Evolutionary conservation across 2,113 vertebrate genomes (phyloP), one percentile per base, ranked within the genome.

Genomic region (Nothocercus nigrocapillus): DNA sequence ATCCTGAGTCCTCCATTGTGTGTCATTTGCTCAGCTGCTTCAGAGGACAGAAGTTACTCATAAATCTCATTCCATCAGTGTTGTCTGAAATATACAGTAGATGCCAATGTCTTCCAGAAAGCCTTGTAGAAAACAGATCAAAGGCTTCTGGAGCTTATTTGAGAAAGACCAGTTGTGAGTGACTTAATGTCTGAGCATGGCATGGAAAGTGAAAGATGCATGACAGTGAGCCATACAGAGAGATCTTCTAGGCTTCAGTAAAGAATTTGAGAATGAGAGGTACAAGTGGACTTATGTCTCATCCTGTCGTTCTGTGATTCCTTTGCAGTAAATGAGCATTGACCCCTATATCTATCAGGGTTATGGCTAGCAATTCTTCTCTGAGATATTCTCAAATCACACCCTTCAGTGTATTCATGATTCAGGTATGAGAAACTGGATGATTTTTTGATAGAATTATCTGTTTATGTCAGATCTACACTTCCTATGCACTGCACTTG

Each of bases 101-200:
- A 94, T 94, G 58, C 89, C 95, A 92, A 3, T 95, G 94, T 93
- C 80, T 84, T 34, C 90, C 85, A 62, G 73, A 62, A 91, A 86
- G 82, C 90, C 88, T 92, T 88, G 61, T 67, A 95, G 88, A 66
- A 93, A 90, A 81, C 44, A 95, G 92, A 96, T 97, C 88, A 96
- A 96, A 95, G 92, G 90, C 88, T 93, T 78, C 32, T 86, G 77
- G 44, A 85, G 83, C 87, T 89, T 94, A 93, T 96, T 96, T 97
- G 95, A 95, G 94, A 88, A 93, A 53, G 86, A 79, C 81, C 95
- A 96, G 90, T 95, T 97, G 96, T 97, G 95, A 79, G 66, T 70
- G 93, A 90, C 93, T 96, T 96, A 96, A 40, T 76, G 30, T 76
- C 68, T 89, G 54, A 92, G 77, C 2, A 2, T 89, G 66, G 77